phyloP scores from a whole-genome alignment of 1,140 invertebrate genomes.

The Triops cancriformis region DNA sequence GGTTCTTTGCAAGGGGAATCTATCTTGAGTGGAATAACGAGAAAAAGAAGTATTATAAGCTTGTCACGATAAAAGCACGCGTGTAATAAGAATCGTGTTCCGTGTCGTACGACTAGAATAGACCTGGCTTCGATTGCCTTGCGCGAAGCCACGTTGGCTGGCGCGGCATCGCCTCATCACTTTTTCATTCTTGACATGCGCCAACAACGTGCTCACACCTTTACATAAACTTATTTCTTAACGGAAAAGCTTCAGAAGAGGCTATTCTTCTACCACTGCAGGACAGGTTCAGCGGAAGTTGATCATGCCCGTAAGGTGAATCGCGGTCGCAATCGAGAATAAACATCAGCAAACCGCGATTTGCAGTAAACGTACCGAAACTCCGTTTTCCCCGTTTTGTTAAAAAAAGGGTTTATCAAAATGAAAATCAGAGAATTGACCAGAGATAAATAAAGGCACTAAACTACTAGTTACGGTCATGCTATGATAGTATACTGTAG shows the following conservation, averaged over 20 bases:
- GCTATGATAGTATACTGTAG: too few species aligned
- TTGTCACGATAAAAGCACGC: neutral
- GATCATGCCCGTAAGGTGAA: neutral
- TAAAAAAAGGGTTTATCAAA: too few species aligned
- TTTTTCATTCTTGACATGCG: neutral
- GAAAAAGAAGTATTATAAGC: neutral
- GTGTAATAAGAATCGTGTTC: neutral
- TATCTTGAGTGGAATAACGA: neutral
- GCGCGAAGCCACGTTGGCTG: neutral
- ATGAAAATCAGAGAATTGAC: too few species aligned
- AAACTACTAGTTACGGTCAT: too few species aligned
- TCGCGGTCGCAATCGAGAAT: too few species aligned
- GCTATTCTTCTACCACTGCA: neutral
- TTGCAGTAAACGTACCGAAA: too few species aligned
- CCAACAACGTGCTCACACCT: neutral
- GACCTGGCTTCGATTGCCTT: neutral
- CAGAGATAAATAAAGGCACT: too few species aligned
- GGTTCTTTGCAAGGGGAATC: neutral
- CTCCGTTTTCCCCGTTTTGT: too few species aligned
- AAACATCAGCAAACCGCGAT: too few species aligned
- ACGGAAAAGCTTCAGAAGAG: neutral
- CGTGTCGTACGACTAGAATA: neutral
- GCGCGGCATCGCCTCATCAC: neutral
- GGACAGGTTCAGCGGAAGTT: neutral
- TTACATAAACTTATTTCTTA: neutral